phyloP scores from a whole-genome alignment of 2,797 vertebrate genomes.

The Petrocephalus schoutedeni region DNA sequence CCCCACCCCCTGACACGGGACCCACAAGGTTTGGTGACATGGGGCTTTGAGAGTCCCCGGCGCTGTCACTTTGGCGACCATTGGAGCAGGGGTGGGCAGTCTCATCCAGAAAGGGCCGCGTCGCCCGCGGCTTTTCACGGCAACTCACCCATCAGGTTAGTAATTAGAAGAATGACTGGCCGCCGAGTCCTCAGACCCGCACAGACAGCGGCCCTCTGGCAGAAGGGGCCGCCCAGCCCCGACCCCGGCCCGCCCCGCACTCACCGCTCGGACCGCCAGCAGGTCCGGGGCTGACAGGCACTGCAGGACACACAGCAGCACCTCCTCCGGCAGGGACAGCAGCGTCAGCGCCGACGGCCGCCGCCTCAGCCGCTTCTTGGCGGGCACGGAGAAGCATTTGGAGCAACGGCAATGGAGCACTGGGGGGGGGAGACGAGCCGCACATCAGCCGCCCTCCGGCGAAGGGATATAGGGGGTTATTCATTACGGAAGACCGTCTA shows the following conservation, averaged over 20 bases:
- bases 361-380: conserved; percentile 75
- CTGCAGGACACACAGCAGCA: conserved; percentile 83
- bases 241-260: conserved; percentile 40
- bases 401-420: conserved; percentile 85
- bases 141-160: too few species aligned
- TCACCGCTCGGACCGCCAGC: conserved; percentile 83
- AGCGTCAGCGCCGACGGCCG: conserved; percentile 68
- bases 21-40: not conserved
- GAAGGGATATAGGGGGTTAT: not conserved
- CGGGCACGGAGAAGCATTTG: conserved; percentile 82
- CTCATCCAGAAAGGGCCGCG: too few species aligned
- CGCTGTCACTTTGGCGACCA: not conserved
- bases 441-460: not conserved
- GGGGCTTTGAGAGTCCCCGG: not conserved
- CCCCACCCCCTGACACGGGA: not conserved
- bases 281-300: conserved; percentile 86
- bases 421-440: conserved; percentile 32
- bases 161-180: too few species aligned
- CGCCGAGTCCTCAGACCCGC: too few species aligned
- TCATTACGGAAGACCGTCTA: not conserved
- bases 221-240: too few species aligned
- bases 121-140: too few species aligned
- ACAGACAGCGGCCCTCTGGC: too few species aligned
- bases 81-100: too few species aligned
- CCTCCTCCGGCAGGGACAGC: conserved; percentile 84